Evolutionary conservation across 2,113 vertebrate genomes (phyloP).

Genomic region (Cinclus mexicanus): DNA sequence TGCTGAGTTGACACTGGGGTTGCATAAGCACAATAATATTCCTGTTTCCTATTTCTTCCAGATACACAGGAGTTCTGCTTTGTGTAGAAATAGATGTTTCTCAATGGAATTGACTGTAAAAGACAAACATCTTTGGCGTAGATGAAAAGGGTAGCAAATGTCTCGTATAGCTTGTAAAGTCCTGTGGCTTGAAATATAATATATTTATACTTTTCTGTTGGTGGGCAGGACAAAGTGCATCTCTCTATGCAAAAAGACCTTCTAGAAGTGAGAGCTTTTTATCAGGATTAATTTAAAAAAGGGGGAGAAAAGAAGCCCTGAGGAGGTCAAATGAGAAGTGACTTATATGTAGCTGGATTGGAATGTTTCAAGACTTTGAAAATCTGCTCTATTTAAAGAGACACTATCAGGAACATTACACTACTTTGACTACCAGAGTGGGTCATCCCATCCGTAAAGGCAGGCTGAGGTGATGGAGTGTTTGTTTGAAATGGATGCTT

Average conservation of each 20-base stretch:
- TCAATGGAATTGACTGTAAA: not conserved
- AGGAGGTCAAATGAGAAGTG: rapidly evolving
- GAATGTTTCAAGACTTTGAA: not conserved
- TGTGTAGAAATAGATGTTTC: not conserved
- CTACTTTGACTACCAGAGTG: not conserved
- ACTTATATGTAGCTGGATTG: rapidly evolving
- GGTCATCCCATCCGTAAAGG: not conserved
- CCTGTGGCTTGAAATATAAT: not conserved
- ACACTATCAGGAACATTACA: rapidly evolving
- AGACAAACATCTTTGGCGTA: not conserved
- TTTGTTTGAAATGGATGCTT: not conserved
- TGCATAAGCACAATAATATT: not conserved
- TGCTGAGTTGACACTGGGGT: not conserved
- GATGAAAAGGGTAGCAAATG: not conserved
- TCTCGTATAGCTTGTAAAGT: not conserved
- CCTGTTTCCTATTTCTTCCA: not conserved
- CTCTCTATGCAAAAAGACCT: not conserved
- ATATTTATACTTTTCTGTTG: not conserved
- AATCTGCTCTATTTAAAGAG: not conserved
- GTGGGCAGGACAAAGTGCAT: not conserved
- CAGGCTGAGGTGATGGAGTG: not conserved
- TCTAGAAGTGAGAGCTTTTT: not conserved
- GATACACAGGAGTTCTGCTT: not conserved
- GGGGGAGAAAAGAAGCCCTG: rapidly evolving
- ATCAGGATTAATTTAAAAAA: not conserved